Percentiles rank a stretch among this genome's conserved stretches.
These are phyloP conservation scores for Phoxinus dragarum DNA, from an alignment of 2,797 vertebrate species.

Conservation along the genomic window DNA sequence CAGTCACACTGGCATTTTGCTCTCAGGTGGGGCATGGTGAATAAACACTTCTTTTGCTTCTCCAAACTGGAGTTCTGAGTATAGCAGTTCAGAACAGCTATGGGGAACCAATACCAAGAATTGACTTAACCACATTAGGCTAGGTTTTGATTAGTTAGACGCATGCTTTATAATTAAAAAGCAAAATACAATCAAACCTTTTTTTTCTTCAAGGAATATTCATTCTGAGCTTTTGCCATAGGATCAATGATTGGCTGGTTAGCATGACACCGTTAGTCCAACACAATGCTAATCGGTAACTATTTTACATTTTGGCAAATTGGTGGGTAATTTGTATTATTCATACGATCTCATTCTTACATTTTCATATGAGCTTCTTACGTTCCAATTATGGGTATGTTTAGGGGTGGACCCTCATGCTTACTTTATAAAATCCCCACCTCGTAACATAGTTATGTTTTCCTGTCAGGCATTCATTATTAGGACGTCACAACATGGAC, in stretches of 20 bases:
- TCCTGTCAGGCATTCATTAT: too few species aligned
- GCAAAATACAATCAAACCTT: not conserved
- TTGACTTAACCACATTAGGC: not conserved
- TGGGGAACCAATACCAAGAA: not conserved
- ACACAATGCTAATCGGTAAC: not conserved
- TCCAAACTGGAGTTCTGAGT: conserved; percentile 23
- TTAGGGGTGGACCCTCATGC: not conserved
- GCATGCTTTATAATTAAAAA: not conserved
- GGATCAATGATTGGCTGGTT: not conserved
- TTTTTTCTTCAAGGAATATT: not conserved
- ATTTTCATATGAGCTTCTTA: not conserved
- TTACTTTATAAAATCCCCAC: not conserved
- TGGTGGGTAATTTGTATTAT: not conserved
- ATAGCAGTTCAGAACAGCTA: not conserved
- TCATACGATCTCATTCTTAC: not conserved
- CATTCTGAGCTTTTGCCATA: not conserved
- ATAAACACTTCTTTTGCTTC: conserved; percentile 45
- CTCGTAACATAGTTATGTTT: not conserved
- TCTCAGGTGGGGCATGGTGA: conserved; percentile 43
- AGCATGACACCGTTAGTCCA: not conserved
- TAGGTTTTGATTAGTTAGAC: not conserved
- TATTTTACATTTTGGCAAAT: not conserved
- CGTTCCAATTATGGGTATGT: not conserved
- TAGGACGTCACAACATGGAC: too few species aligned
- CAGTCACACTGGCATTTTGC: conserved; percentile 35